Conservation (phyloP, 2,797 vertebrate genomes). For the Setipinna tenuifilis region DNA sequence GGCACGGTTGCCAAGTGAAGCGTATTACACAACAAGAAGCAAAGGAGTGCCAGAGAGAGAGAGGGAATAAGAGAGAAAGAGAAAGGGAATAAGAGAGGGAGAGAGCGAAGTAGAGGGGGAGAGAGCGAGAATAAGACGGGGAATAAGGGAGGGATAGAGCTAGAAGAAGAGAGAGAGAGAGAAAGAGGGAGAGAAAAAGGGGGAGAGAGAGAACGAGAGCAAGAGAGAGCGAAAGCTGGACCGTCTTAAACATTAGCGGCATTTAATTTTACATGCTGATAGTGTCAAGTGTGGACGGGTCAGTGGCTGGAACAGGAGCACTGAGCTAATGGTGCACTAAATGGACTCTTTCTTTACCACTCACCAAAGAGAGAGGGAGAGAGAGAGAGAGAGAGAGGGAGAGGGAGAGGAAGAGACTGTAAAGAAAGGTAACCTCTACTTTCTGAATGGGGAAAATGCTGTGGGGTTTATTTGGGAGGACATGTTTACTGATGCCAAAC, state of each 20-base stretch:
- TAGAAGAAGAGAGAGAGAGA: too few relatives aligned
- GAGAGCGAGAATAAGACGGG: slow-evolving; percentile 19
- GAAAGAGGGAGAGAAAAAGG: too few relatives aligned
- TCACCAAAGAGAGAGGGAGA: background rate
- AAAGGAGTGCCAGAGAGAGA: slow-evolving; percentile 50
- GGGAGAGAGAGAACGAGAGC: too few relatives aligned
- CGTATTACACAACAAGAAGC: slow-evolving; percentile 60
- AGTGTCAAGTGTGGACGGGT: slow-evolving; percentile 67
- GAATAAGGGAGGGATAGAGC: slow-evolving; percentile 31
- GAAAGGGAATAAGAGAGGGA: slow-evolving; percentile 33
- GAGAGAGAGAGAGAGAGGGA: background rate
- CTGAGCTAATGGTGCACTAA: slow-evolving; percentile 44
- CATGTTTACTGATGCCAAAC: background rate
- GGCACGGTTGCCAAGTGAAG: slow-evolving; percentile 62
- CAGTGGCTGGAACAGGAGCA: slow-evolving; percentile 60
- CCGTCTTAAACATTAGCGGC: slow-evolving; percentile 63
- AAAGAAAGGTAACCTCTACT: background rate
- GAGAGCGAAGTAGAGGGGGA: slow-evolving; percentile 32
- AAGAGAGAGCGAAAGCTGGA: slow-evolving; percentile 45
- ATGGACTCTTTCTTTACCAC: slow-evolving; percentile 37
- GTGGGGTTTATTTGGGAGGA: background rate
- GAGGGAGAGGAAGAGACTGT: background rate
- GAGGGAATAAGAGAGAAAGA: background rate
- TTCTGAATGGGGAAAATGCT: background rate
- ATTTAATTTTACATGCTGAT: slow-evolving; percentile 74